Evolutionary conservation across 1,140 invertebrate genomes (phyloP).

Genomic region (Centruroides vittatus): DNA sequence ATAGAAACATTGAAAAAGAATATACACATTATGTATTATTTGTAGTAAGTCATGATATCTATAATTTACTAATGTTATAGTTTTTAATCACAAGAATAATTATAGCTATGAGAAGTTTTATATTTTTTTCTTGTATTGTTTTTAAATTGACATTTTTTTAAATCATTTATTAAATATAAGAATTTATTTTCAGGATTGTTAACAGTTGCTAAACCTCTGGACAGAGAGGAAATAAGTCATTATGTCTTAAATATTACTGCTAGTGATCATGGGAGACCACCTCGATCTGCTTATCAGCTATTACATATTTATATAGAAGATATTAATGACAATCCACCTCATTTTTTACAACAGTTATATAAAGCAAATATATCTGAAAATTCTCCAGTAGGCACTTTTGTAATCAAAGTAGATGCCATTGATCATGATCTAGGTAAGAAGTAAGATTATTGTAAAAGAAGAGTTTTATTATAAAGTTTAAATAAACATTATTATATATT

Average conservation of each 20-base stretch:
- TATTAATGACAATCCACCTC: conserved; percentile 59
- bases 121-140: too few relatives aligned
- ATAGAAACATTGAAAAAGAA: too few relatives aligned
- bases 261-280: conserved; percentile 72
- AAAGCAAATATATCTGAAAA: conserved; percentile 64
- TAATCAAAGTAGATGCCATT: conserved; percentile 59
- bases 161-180: not conserved
- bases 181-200: conserved; percentile 50
- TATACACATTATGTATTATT: too few relatives aligned
- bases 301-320: conserved; percentile 49
- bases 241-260: conserved; percentile 69
- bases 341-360: conserved; percentile 60
- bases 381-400: conserved; percentile 52
- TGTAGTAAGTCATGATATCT: too few relatives aligned
- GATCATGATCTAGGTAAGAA: conserved; percentile 43
- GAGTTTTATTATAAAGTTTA: too few relatives aligned
- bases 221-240: conserved; percentile 58
- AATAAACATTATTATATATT: too few relatives aligned
- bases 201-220: conserved; percentile 54
- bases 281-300: conserved; percentile 43
- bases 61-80: too few relatives aligned
- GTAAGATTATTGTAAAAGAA: too few relatives aligned
- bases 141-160: not conserved
- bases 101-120: too few relatives aligned
- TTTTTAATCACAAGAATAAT: too few relatives aligned